Conservation (phyloP, 2,113 vertebrate species). For the Polypterus bichir region DNA sequence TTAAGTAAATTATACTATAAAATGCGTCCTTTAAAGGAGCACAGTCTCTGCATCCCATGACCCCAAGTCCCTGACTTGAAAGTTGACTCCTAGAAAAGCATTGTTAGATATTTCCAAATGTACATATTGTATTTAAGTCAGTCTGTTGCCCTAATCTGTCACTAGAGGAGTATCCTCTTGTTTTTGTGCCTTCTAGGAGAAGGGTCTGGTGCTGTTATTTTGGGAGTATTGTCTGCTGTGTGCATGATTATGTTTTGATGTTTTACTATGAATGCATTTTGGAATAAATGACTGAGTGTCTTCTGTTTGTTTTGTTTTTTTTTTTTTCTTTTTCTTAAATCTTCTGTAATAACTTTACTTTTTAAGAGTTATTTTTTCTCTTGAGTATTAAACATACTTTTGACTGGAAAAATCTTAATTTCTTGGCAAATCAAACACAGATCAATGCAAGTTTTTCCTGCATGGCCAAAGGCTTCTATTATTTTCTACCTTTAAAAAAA, state of each 20-base stretch:
- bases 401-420: too few species aligned
- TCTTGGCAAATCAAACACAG: too few species aligned
- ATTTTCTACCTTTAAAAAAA: too few species aligned
- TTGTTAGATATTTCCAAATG: constrained; percentile 4
- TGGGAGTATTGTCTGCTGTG: constrained; percentile 2
- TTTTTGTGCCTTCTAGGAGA: constrained; percentile 11
- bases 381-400: too few species aligned
- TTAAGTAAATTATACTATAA: too few species aligned
- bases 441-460: too few species aligned
- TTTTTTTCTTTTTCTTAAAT: neutral
- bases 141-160: neutral
- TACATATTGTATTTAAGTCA: constrained; percentile 14
- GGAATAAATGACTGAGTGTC: constrained; percentile 11
- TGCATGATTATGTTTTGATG: constrained; percentile 13
- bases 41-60: too few species aligned
- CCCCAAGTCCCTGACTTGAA: neutral
- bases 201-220: constrained; percentile 11
- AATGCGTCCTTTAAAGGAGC: too few species aligned
- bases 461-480: too few species aligned
- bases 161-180: constrained; percentile 3
- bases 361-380: too few species aligned
- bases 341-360: too few species aligned
- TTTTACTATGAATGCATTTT: constrained; percentile 12
- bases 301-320: constrained; percentile 4
- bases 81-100: neutral